These are phyloP conservation scores for Rousettus leschenaultii DNA, from an alignment of 2,113 vertebrate genomes.

Conservation along the genomic window DNA sequence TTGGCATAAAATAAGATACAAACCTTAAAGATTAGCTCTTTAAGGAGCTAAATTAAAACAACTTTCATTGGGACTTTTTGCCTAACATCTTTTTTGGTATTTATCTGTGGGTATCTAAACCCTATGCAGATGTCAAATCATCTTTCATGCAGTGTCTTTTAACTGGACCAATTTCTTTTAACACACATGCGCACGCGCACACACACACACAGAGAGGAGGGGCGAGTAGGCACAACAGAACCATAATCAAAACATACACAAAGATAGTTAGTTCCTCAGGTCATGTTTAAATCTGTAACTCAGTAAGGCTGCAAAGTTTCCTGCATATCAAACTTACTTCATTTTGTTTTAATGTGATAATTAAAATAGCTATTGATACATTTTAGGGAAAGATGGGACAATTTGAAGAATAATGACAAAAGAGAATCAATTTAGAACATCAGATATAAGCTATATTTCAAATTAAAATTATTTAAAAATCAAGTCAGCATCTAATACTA, in stretches of 20 bases:
- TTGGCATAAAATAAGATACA: neutral
- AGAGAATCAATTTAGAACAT: neutral
- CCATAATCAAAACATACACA: neutral
- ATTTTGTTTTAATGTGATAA: neutral
- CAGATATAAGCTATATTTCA: neutral
- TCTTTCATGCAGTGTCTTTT: neutral
- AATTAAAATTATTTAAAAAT: conserved; percentile 26
- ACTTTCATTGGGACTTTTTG: neutral
- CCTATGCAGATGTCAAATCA: neutral
- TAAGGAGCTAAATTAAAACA: neutral
- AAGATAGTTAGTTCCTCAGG: neutral
- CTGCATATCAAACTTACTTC: neutral
- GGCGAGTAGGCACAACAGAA: neutral
- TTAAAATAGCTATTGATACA: neutral
- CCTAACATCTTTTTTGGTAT: neutral
- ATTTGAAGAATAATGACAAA: neutral
- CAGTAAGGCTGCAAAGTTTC: neutral
- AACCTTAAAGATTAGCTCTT: neutral
- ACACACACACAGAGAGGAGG: neutral
- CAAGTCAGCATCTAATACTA: neutral
- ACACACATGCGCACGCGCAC: neutral
- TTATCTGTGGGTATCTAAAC: neutral
- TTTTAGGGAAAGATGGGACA: neutral
- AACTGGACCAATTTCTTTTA: neutral
- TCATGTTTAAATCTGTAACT: neutral